Evolutionary conservation across 2,113 vertebrate species (phyloP), one percentile per base, ranked within the genome.

Genomic region (Corythaeola cristata): DNA sequence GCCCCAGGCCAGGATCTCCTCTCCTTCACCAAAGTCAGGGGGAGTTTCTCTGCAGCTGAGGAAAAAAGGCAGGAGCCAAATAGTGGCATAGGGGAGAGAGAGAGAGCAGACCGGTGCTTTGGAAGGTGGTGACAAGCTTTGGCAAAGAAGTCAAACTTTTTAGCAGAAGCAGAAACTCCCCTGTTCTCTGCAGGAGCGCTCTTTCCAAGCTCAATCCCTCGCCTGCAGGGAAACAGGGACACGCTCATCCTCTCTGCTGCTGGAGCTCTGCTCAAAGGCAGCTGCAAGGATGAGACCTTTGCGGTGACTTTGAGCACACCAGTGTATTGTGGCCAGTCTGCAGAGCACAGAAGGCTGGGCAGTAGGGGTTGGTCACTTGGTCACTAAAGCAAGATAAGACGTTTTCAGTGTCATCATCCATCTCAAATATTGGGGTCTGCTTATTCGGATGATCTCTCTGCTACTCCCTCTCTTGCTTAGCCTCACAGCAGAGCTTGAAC

Each of bases 81-180:
- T 44, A 82, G 44, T 85, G 91, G 89, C 86, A 79, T 55, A 86
- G 52, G 86, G 81, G 71, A 49, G 62, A 50, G 68, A 55, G 28
- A 72, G 82, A 83, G 73, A 88, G 68, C 24, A 93, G 82, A 58
- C 26, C 4, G 2, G 20, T 68, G 86, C n/a, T 95, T 62, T 64
- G 77, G 73, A 79, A 76, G 62, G 63, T 69, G 74, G 89, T 91
- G 81, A 93, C 89, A 93, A 89, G 91, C 87, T 94, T 62, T 96
- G 91, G 88, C 8, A 1, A 88, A 66, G 78, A 58, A 89, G 39
- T 85, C 49, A 47, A 60, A 85, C 49, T n/a, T 86, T 85, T 82
- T 92, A 39, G 50, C 94, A 97, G 90, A 55, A 93, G 28, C 45
- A 93, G 72, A 94, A 92, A 81, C 69, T 93, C 88, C 80, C 39